phyloP scores from a whole-genome alignment of 2,888 invertebrate species.

The Cerastoderma edule region DNA sequence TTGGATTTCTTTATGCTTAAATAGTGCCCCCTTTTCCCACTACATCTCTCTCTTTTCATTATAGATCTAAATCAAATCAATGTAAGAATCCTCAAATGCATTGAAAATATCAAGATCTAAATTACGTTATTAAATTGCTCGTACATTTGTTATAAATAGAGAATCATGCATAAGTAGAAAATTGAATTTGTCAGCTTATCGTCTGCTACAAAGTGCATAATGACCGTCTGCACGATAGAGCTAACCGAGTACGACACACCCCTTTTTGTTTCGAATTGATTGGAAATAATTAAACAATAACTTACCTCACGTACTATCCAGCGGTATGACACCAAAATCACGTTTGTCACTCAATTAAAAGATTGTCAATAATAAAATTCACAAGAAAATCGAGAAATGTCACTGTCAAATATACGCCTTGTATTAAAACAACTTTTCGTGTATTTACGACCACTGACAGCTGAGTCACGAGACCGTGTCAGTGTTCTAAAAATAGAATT shows the following conservation, averaged over 20 bases:
- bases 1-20: too few species aligned
- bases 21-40: too few species aligned
- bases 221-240: too few species aligned
- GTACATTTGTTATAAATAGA: too few species aligned
- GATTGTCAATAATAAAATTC: background rate
- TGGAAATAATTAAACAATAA: background rate
- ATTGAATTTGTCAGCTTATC: too few species aligned
- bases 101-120: too few species aligned
- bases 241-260: conserved; percentile 12
- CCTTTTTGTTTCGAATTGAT: conserved; percentile 3
- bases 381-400: conserved; percentile 5
- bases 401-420: background rate
- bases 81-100: too few species aligned
- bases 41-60: too few species aligned
- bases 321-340: background rate
- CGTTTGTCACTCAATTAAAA: background rate
- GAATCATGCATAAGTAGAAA: too few species aligned
- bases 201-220: too few species aligned
- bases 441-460: conserved; percentile 23
- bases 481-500: conserved; percentile 13
- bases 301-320: background rate
- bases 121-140: too few species aligned
- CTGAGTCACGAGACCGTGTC: conserved; percentile 28
- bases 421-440: conserved; percentile 23
- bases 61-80: too few species aligned